A percentile compares a stretch with the other conserved stretches of the same genome.
phyloP scores from a whole-genome alignment of 2,113 vertebrate species.

The Corythornis vintsioides region DNA sequence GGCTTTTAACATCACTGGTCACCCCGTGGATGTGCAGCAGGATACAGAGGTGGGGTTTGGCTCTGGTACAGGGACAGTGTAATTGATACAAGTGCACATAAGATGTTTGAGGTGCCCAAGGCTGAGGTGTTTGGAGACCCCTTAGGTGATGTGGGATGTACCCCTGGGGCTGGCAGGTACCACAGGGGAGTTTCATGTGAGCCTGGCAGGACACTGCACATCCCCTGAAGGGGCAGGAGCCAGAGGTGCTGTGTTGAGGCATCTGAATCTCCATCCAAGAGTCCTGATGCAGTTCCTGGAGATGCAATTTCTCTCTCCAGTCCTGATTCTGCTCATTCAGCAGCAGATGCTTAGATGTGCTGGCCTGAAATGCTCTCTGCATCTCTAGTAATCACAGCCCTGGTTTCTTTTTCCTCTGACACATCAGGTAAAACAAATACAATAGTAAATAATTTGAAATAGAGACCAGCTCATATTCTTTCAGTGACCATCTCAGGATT shows the following conservation, averaged over 20 bases:
- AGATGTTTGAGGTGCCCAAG: background rate
- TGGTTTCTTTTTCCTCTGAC: background rate
- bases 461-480: background rate
- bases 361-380: background rate
- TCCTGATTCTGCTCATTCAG: background rate
- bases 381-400: background rate
- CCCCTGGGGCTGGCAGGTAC: background rate
- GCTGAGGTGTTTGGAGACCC: background rate
- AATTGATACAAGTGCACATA: background rate
- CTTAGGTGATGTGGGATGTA: background rate
- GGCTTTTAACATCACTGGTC: background rate
- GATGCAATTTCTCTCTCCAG: background rate
- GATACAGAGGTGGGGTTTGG: background rate
- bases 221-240: background rate
- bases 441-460: background rate
- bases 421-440: background rate
- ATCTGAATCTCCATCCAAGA: accelerated
- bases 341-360: background rate
- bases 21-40: background rate
- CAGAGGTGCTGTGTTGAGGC: background rate
- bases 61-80: background rate
- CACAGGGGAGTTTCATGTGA: background rate
- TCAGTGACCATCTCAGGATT: background rate
- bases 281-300: background rate
- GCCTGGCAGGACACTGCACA: background rate